Evolutionary conservation across 2,113 vertebrate genomes (phyloP), one percentile per base, ranked within the genome.

Genomic region (Mobula hypostoma): DNA sequence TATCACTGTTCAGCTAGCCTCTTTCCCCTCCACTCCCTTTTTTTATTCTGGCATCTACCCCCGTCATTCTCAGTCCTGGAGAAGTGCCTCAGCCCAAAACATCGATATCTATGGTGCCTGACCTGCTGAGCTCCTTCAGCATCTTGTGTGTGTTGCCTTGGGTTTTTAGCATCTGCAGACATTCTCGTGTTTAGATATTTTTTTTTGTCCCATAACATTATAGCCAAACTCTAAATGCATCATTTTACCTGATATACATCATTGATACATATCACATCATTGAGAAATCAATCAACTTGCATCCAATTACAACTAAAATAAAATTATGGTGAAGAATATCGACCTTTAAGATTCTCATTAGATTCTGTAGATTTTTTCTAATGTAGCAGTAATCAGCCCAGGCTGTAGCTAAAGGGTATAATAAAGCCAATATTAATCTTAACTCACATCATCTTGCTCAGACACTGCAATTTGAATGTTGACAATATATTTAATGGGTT

Each of bases 361-460:
- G 36, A 21, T 82, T 82, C 36, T 48, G 32, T 48, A 82, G 32
- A 40, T 40, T 82, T 40, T 48, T 82, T 82, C 36, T 82, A 40
- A 48, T 48, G 40, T 82, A 82, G 32, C 79, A 40, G 79, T 82
- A 48, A 82, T 82, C 7, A 19, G 79, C 79, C 17, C 17, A 82
- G 36, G 40, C 17, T 82, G 36, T 82, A 40, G 32, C 36, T 40
- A 48, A 82, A 48, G 32, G 32, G 40, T 82, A 82, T 82, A 40
- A 82, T 82, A 40, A 82, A 82, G 36, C 79, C 36, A 82, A 82
- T 82, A 48, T 82, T 82, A 82, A 82, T 82, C 24, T 82, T 82
- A 40, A 82, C 36, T 82, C 9, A 79, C 77, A 40, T 36, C 79
- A 40, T 14, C 7, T 82, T 82, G 5, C 32, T 82, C 36, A 82